phyloP scores from a whole-genome alignment of 2,797 vertebrate genomes.

The Lacerta viridis region DNA sequence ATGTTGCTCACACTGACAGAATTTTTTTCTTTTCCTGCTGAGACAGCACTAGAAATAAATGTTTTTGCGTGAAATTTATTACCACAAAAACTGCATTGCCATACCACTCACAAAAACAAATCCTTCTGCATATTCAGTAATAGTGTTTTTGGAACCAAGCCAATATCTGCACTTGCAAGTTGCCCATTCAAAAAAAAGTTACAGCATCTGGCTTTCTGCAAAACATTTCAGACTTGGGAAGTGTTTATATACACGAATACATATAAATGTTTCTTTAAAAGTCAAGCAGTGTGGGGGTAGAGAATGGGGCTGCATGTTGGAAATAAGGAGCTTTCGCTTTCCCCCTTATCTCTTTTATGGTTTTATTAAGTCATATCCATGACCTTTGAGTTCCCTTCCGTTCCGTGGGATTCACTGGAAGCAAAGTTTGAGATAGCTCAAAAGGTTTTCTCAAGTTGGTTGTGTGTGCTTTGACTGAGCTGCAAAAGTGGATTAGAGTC shows the following conservation, averaged over 20 bases:
- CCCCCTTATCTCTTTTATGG: background rate
- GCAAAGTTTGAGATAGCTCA: no score
- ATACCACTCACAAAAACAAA: conserved; percentile 21
- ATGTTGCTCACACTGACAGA: background rate
- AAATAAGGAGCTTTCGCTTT: background rate
- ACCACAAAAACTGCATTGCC: background rate
- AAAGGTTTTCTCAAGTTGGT: background rate
- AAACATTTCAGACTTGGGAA: conserved; percentile 10
- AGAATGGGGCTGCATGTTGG: background rate
- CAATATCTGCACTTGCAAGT: conserved; percentile 14
- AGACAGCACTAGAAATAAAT: conserved; percentile 14
- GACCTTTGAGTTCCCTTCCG: background rate
- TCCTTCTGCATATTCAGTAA: background rate
- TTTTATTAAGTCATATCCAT: background rate
- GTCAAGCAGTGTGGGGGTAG: background rate
- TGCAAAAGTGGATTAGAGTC: background rate
- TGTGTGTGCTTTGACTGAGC: background rate
- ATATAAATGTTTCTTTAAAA: background rate
- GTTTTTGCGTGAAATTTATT: conserved; percentile 1
- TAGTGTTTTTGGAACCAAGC: conserved; percentile 14
- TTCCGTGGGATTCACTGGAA: background rate
- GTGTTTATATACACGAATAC: background rate
- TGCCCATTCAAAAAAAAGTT: background rate
- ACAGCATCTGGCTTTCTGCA: background rate
- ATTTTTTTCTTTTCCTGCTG: conserved; percentile 4